Conservation (phyloP, 2,113 vertebrate species). For the Zosterops lateralis region DNA sequence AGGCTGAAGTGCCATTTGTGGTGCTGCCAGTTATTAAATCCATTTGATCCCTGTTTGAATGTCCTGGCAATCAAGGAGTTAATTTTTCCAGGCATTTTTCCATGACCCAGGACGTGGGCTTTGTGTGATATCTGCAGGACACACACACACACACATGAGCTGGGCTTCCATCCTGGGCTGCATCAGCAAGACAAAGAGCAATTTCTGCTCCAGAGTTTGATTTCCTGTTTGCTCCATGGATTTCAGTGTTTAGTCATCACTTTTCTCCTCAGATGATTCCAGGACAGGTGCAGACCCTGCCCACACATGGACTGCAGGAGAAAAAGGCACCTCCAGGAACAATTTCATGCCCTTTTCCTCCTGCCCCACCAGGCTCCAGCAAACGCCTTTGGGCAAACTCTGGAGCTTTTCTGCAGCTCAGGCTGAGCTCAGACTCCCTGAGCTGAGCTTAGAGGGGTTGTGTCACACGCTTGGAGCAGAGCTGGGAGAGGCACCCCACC, state of each 20-base stretch:
- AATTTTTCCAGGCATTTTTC: neutral
- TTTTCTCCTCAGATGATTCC: neutral
- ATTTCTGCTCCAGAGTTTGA: neutral
- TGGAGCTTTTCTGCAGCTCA: neutral
- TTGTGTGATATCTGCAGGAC: neutral
- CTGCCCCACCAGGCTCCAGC: neutral
- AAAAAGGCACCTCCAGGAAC: neutral
- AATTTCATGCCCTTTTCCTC: neutral
- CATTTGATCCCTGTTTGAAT: neutral
- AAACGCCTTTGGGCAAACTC: neutral
- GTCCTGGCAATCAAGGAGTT: neutral
- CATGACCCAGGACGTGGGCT: neutral
- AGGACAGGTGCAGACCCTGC: neutral
- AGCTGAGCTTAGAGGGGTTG: neutral
- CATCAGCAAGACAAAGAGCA: neutral
- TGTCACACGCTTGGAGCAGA: neutral
- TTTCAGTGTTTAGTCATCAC: neutral
- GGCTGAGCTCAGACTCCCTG: too few relatives aligned
- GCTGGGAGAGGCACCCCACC: neutral
- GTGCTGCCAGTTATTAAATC: neutral
- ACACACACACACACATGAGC: accelerated
- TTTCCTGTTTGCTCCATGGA: constrained; percentile 34
- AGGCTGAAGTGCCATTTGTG: neutral
- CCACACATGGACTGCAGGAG: neutral
- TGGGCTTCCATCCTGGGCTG: neutral